These are phyloP conservation scores for Norana najaformis DNA, from an alignment of 2,888 invertebrate species.

Conservation along the genomic window DNA sequence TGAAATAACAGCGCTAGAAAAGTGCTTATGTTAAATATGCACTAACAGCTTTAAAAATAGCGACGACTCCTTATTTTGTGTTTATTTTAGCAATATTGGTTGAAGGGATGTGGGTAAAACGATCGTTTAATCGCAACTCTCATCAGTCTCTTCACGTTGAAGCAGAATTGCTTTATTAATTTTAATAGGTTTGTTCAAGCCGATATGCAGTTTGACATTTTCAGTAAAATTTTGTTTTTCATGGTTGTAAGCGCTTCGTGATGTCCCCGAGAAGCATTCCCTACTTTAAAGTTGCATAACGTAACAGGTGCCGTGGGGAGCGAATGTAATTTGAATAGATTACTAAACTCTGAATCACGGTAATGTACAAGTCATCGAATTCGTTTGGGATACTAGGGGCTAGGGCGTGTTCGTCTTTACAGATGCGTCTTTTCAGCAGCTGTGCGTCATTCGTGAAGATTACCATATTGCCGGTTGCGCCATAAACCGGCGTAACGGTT, in stretches of 20 bases:
- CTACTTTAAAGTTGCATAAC: neutral
- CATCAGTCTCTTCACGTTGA: neutral
- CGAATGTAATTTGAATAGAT: neutral
- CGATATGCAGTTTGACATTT: neutral
- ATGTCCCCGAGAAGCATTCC: neutral
- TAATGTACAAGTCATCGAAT: neutral
- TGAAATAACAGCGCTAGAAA: neutral
- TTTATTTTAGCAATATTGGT: neutral
- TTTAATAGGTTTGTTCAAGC: neutral
- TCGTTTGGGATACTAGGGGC: neutral
- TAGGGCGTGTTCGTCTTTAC: neutral
- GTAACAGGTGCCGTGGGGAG: neutral
- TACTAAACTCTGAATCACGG: neutral
- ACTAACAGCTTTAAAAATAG: neutral
- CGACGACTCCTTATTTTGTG: neutral
- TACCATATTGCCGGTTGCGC: neutral
- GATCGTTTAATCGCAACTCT: neutral
- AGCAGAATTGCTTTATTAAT: neutral
- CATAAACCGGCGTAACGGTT: neutral
- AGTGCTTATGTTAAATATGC: neutral
- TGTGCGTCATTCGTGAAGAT: slow-evolving; percentile 13
- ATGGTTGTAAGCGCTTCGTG: neutral
- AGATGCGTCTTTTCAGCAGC: neutral
- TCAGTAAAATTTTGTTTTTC: neutral
- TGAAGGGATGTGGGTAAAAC: neutral